A percentile compares a stretch with the other conserved stretches of the same genome.
These are phyloP conservation scores for Xyrichtys novacula DNA, from an alignment of 2,797 vertebrate genomes.

Conservation along the genomic window DNA sequence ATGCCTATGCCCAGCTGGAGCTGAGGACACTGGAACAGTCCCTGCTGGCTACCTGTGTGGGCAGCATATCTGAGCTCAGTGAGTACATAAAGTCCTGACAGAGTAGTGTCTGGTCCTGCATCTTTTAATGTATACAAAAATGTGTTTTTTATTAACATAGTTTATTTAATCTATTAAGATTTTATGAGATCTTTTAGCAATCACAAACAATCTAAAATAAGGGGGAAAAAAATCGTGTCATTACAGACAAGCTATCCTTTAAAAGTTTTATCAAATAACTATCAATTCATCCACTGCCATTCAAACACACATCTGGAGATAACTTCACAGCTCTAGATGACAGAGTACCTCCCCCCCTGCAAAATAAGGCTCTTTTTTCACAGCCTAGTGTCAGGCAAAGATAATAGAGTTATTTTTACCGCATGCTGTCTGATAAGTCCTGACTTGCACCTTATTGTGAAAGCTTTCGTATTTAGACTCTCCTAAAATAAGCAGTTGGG, in stretches of 20 bases:
- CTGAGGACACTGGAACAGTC: slow-evolving; percentile 97
- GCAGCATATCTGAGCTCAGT: slow-evolving; percentile 99
- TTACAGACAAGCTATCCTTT: slow-evolving; percentile 1
- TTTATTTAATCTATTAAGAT: background rate
- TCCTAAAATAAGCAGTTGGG: slow-evolving; percentile 41
- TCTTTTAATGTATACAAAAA: slow-evolving; percentile 1
- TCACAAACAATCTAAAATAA: background rate
- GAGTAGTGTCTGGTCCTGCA: background rate
- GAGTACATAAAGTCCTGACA: slow-evolving; percentile 72
- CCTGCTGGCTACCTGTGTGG: slow-evolving; percentile 95
- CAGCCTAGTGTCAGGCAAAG: slow-evolving; percentile 14
- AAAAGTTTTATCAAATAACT: no score
- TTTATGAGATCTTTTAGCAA: background rate
- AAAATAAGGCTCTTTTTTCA: slow-evolving; percentile 22
- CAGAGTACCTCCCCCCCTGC: slow-evolving; percentile 1
- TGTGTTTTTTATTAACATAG: slow-evolving; percentile 2
- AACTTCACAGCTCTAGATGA: background rate
- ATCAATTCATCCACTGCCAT: no score
- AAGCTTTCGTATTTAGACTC: slow-evolving; percentile 9
- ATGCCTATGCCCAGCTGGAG: slow-evolving; percentile 96
- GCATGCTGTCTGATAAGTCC: slow-evolving; percentile 23
- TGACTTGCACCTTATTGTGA: slow-evolving; percentile 23
- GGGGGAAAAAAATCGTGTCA: background rate
- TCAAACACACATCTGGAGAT: slow-evolving; percentile 2
- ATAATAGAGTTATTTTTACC: slow-evolving; percentile 12